Evolutionary conservation across 1,140 invertebrate genomes (phyloP).

Genomic region (Glomeris maerens): DNA sequence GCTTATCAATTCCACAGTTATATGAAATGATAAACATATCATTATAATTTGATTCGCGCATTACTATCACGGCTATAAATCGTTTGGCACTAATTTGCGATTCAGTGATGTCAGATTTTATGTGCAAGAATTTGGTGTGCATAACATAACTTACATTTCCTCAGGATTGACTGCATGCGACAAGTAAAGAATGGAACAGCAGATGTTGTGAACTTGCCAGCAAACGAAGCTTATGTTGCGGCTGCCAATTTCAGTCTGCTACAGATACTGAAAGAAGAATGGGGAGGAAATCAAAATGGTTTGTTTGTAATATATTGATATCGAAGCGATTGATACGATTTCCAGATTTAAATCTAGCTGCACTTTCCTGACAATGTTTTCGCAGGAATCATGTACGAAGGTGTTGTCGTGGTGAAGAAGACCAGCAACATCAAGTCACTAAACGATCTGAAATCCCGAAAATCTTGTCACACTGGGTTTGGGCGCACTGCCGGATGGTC

Average conservation of each 20-base stretch:
- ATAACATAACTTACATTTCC: conserved; percentile 15
- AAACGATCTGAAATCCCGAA: conserved; percentile 48
- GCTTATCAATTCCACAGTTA: too few relatives aligned
- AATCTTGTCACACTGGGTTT: conserved; percentile 63
- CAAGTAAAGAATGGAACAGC: conserved; percentile 55
- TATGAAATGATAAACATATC: too few relatives aligned
- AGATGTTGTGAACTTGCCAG: conserved; percentile 43
- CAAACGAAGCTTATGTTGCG: conserved; percentile 7
- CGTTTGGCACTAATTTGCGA: too few relatives aligned
- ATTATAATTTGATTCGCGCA: too few relatives aligned
- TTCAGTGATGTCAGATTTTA: too few relatives aligned
- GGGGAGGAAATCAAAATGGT: background rate
- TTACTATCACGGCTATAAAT: too few relatives aligned
- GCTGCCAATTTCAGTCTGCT: background rate
- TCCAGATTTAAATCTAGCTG: background rate
- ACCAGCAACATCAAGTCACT: conserved; percentile 45
- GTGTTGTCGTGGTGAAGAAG: conserved; percentile 58
- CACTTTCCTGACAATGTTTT: background rate
- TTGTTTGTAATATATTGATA: conserved; percentile 2
- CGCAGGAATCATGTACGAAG: conserved; percentile 46
- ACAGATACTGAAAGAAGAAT: background rate
- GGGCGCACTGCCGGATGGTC: conserved; percentile 65
- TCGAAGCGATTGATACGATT: background rate
- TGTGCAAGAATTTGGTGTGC: too few relatives aligned
- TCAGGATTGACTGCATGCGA: conserved; percentile 56